A percentile compares a stretch with the other conserved stretches of the same genome.
Conservation (phyloP, 1,140 invertebrate species). For the Bradynema listronoti region DNA sequence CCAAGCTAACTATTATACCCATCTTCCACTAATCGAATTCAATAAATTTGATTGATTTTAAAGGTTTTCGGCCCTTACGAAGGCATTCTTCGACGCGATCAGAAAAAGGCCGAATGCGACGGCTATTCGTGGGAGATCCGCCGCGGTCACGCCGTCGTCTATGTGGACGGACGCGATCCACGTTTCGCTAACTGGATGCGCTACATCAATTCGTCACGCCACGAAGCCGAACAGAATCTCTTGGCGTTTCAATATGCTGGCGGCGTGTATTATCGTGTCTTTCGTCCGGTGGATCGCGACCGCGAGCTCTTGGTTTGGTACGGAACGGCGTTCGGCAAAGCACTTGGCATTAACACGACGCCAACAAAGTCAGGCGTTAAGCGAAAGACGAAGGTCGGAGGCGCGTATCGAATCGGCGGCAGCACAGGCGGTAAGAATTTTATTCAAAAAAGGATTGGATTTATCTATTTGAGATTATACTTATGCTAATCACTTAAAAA, state of each 20-base stretch:
- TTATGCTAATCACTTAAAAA: no score
- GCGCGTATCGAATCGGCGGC: no score
- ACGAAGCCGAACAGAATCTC: constrained; percentile 24
- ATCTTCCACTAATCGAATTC: no score
- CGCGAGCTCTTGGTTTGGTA: constrained; percentile 30
- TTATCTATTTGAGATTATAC: no score
- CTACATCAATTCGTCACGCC: constrained; percentile 18
- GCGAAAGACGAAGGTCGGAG: not conserved
- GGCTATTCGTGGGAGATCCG: constrained; percentile 23
- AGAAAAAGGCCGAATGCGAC: constrained; percentile 4
- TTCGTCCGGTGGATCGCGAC: constrained; percentile 17
- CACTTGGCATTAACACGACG: constrained; percentile 13
- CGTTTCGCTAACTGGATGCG: constrained; percentile 31
- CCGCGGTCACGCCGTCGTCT: not conserved
- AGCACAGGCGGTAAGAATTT: no score
- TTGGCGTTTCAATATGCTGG: constrained; percentile 26
- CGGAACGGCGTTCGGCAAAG: constrained; percentile 23
- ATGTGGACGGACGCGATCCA: constrained; percentile 9
- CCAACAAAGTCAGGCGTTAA: not conserved
- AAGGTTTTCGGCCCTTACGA: constrained; percentile 13
- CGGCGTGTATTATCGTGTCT: constrained; percentile 23
- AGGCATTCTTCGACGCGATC: constrained; percentile 16
- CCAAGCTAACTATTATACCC: no score
- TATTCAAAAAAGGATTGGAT: no score
- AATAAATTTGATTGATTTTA: not conserved